Evolutionary conservation across 2,113 vertebrate species (phyloP).

Genomic region (Cochlearius cochlearius): DNA sequence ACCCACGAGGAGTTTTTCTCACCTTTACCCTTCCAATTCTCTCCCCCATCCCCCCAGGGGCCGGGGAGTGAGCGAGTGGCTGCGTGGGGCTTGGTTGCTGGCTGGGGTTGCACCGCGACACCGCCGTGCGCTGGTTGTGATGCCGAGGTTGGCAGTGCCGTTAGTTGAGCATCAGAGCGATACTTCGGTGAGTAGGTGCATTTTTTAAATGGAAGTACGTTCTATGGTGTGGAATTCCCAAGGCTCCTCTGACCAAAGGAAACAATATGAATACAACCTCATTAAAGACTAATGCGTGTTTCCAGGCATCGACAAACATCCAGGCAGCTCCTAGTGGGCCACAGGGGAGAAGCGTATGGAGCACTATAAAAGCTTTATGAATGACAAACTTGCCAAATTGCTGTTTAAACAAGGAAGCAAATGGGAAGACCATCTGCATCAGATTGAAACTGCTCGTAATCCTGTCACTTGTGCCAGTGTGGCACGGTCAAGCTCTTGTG

Average conservation of each 20-base stretch:
- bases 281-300: not conserved
- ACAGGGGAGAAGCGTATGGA: not conserved
- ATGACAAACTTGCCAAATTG: conserved; percentile 50
- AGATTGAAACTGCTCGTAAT: conserved; percentile 38
- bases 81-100: too few relatives aligned
- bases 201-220: not conserved
- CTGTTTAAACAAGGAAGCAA: conserved; percentile 62
- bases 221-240: not conserved
- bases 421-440: conserved; percentile 63
- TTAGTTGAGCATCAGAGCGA: not conserved
- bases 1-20: too few relatives aligned
- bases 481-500: not conserved
- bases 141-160: not conserved
- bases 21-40: too few relatives aligned
- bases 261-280: not conserved
- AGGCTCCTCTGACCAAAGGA: not conserved
- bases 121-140: fast-evolving
- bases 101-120: too few relatives aligned
- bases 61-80: too few relatives aligned
- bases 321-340: not conserved
- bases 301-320: not conserved
- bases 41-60: too few relatives aligned
- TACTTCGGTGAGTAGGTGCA: not conserved
- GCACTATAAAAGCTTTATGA: conserved; percentile 48
- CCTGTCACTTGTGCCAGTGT: conserved; percentile 14